These are phyloP conservation scores for Oscheius myriophilus DNA, from an alignment of 2,888 invertebrate species.

Conservation along the genomic window DNA sequence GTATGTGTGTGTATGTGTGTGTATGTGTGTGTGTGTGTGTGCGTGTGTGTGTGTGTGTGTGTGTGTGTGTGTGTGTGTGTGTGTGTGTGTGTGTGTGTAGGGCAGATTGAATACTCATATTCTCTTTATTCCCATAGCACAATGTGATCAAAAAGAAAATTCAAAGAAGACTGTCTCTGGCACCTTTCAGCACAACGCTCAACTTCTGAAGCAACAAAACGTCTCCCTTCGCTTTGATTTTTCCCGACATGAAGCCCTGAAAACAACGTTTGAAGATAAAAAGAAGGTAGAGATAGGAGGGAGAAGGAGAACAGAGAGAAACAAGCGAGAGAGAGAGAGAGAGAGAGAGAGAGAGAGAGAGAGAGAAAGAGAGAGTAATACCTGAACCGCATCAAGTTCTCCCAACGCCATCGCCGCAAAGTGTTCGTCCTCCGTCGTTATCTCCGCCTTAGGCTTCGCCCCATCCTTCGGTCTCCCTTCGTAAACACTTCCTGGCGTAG, in stretches of 20 bases:
- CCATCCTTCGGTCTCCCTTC: slow-evolving; percentile 21
- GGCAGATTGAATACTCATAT: too few relatives aligned
- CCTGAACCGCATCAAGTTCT: slow-evolving; percentile 11
- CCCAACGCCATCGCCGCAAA: slow-evolving; percentile 22
- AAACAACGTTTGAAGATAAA: background rate
- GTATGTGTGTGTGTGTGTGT: too few relatives aligned
- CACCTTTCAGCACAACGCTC: slow-evolving; percentile 18
- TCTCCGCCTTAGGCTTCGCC: slow-evolving; percentile 14
- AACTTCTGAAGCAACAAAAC: slow-evolving; percentile 19
- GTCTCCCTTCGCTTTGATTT: slow-evolving; percentile 20
- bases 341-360: background rate
- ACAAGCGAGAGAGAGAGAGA: too few relatives aligned
- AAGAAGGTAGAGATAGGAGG: background rate
- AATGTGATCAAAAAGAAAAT: background rate
- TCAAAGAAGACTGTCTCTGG: slow-evolving; percentile 18
- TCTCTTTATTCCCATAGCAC: too few relatives aligned
- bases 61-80: too few relatives aligned
- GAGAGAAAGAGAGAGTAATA: background rate
- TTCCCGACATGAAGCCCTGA: slow-evolving; percentile 20
- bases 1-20: too few relatives aligned
- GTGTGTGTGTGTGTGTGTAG: too few relatives aligned
- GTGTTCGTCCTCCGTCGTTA: slow-evolving; percentile 13
- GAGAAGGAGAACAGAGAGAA: background rate
- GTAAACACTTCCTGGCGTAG: slow-evolving; percentile 6
- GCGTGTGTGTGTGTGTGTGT: too few relatives aligned